Conservation (phyloP, 2,113 vertebrate genomes). For the Pseudopodoces humilis region DNA sequence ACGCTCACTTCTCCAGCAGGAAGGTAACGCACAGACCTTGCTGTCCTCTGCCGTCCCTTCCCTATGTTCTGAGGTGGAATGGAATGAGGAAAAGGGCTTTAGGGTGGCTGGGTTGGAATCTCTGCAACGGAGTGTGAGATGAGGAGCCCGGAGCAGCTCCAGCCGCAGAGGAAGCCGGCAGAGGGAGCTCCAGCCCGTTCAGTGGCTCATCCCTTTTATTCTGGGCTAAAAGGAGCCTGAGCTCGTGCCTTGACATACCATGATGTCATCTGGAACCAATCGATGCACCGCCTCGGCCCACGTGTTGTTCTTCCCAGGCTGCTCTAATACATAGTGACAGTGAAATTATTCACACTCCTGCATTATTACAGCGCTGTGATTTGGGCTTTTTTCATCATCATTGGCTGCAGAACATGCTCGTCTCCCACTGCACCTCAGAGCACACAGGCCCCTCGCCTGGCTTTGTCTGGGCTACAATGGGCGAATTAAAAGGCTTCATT, state of each 20-base stretch:
- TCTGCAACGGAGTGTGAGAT: rapidly evolving
- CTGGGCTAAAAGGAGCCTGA: not conserved
- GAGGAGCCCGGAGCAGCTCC: not conserved
- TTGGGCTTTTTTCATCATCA: not conserved
- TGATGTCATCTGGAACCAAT: conserved; percentile 83
- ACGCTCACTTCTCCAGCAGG: conserved; percentile 94
- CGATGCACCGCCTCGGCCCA: not conserved
- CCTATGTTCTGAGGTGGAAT: rapidly evolving
- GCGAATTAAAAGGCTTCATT: not conserved
- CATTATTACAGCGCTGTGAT: not conserved
- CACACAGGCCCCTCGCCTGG: not conserved
- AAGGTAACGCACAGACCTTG: conserved; percentile 78
- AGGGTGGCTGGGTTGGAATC: not conserved
- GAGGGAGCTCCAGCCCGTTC: conserved; percentile 69
- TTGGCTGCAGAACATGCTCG: not conserved
- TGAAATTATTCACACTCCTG: conserved; percentile 64
- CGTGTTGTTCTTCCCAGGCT: conserved; percentile 49
- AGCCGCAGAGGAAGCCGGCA: not conserved
- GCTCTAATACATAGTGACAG: conserved; percentile 56
- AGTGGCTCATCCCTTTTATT: not conserved
- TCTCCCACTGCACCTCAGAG: not conserved
- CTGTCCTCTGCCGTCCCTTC: not conserved
- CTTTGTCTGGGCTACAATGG: not conserved
- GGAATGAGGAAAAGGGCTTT: not conserved
- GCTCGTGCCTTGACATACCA: conserved; percentile 34